A percentile compares a stretch with the other conserved stretches of the same genome.
Evolutionary conservation across 2,113 vertebrate genomes (phyloP).

Genomic region (Istiophorus platypterus): DNA sequence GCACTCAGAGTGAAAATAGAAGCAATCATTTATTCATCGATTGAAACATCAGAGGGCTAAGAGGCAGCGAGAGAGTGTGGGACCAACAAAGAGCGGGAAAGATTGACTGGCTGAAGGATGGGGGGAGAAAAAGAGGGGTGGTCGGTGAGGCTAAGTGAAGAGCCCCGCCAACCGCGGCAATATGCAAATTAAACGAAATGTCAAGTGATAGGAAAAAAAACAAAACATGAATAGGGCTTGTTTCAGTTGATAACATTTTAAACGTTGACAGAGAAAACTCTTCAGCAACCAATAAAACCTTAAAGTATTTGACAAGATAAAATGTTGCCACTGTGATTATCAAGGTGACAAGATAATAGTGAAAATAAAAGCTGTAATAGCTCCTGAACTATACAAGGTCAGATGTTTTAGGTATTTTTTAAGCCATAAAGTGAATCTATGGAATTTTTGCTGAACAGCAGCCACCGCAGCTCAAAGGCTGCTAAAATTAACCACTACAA

Average conservation of each 20-base stretch:
- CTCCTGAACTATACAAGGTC: not conserved
- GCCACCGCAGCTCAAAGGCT: not conserved
- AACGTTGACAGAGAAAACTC: not conserved
- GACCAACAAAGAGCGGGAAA: conserved; percentile 64
- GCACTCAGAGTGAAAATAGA: conserved; percentile 80
- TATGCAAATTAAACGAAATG: conserved; percentile 6
- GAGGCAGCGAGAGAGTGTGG: conserved; percentile 56
- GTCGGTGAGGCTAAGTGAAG: conserved; percentile 3
- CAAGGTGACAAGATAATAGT: no score
- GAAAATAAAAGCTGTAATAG: not conserved
- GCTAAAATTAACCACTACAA: not conserved
- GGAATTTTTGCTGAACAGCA: not conserved
- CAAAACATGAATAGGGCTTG: not conserved
- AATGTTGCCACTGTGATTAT: not conserved
- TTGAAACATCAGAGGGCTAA: conserved; percentile 83
- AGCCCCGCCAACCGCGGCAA: no score
- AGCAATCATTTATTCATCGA: conserved; percentile 87
- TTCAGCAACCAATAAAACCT: not conserved
- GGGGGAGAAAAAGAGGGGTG: conserved; percentile 16
- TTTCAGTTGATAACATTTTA: not conserved
- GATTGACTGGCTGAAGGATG: conserved; percentile 53
- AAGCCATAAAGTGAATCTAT: not conserved
- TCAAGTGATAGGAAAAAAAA: not conserved
- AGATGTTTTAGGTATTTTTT: not conserved
- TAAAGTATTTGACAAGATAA: not conserved